Evolutionary conservation across 2,113 vertebrate species (phyloP).

Genomic region (Paraplagusia blochii): DNA sequence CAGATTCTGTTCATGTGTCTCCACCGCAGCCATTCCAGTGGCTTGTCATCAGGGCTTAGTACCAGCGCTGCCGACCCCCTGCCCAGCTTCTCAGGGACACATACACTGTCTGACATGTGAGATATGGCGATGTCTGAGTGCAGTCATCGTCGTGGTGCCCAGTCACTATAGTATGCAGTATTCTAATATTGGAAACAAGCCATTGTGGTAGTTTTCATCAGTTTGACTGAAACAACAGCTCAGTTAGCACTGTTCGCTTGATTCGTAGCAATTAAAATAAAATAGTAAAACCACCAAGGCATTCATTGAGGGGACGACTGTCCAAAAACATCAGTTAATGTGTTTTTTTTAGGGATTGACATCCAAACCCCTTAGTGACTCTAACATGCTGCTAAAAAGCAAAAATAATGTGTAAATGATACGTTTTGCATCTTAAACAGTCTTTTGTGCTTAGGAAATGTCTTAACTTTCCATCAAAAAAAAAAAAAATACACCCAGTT

Average conservation of each 20-base stretch:
- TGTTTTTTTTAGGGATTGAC: too few relatives aligned
- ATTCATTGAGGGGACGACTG: neutral
- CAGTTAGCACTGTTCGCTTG: constrained; percentile 28
- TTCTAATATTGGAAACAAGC: constrained; percentile 13
- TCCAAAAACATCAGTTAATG: too few relatives aligned
- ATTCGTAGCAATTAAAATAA: constrained; percentile 14
- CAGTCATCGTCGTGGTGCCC: neutral
- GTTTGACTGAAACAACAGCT: constrained; percentile 38
- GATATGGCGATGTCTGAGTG: constrained; percentile 26
- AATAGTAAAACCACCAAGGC: constrained; percentile 3
- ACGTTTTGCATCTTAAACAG: too few relatives aligned
- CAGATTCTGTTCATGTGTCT: constrained; percentile 42
- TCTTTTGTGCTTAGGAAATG: too few relatives aligned
- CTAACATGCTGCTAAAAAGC: too few relatives aligned
- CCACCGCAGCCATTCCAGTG: constrained; percentile 44
- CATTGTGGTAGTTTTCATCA: constrained; percentile 33
- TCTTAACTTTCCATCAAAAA: too few relatives aligned
- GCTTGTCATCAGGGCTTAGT: constrained; percentile 68
- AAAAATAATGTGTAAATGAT: too few relatives aligned
- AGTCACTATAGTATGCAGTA: constrained; percentile 15
- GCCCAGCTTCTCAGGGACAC: constrained; percentile 41
- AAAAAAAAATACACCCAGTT: too few relatives aligned
- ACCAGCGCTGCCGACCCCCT: constrained; percentile 32
- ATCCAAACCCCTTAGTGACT: too few relatives aligned
- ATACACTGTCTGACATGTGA: constrained; percentile 25